Conservation (phyloP, 2,113 vertebrate genomes). For the Athene noctua region DNA sequence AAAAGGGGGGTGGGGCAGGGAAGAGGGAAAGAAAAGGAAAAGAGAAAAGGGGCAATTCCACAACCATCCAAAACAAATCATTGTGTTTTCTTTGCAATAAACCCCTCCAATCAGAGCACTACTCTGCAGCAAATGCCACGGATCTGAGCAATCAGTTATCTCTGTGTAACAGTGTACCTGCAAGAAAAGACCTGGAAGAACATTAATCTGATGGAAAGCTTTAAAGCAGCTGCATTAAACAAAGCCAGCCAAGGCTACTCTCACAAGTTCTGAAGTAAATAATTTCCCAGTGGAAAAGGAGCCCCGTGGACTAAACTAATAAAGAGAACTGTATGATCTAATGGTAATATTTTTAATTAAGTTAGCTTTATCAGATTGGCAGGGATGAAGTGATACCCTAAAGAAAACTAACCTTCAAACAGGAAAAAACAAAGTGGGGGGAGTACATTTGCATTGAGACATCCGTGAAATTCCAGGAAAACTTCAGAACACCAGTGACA, state of each 20-base stretch:
- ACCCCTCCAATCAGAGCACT: neutral
- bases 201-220: slow-evolving; percentile 50
- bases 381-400: slow-evolving; percentile 48
- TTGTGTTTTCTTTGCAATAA: neutral
- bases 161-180: slow-evolving; percentile 32
- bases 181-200: slow-evolving; percentile 59
- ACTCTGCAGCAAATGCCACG: neutral
- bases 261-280: slow-evolving; percentile 56
- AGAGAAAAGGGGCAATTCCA: neutral
- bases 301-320: slow-evolving; percentile 52
- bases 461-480: slow-evolving; percentile 31
- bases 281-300: slow-evolving; percentile 60
- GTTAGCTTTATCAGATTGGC: slow-evolving; percentile 62
- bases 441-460: slow-evolving; percentile 31
- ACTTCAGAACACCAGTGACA: neutral
- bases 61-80: neutral
- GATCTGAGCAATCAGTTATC: slow-evolving; percentile 42
- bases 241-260: slow-evolving; percentile 52
- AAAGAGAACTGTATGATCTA: slow-evolving; percentile 65
- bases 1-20: no score
- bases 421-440: neutral
- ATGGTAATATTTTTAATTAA: slow-evolving; percentile 71
- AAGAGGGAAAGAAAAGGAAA: neutral
- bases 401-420: slow-evolving; percentile 63
- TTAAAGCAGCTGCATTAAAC: slow-evolving; percentile 53